A percentile compares a stretch with the other conserved stretches of the same genome.
phyloP scores from a whole-genome alignment of 2,797 vertebrate species.

The Helostoma temminkii region DNA sequence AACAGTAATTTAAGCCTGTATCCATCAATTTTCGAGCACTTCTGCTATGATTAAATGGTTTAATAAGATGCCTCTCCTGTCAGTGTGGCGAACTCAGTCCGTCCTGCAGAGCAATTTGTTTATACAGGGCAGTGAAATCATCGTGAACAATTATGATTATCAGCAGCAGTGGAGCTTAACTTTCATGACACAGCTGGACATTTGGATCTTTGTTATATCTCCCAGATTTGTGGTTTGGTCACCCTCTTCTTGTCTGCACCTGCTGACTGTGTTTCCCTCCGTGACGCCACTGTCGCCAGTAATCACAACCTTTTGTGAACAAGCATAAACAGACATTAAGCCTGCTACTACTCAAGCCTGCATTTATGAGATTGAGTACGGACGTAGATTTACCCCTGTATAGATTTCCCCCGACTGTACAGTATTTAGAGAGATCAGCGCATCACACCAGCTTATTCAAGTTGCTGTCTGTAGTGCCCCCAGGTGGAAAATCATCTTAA shows the following conservation, averaged over 20 bases:
- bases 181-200: slow-evolving; percentile 33
- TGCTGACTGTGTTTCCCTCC: slow-evolving; percentile 58
- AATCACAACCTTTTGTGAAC: slow-evolving; percentile 60
- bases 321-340: slow-evolving; percentile 75
- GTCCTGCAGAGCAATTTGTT: slow-evolving; percentile 40
- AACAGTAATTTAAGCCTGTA: slow-evolving; percentile 49
- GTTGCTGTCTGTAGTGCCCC: slow-evolving; percentile 65
- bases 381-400: slow-evolving; percentile 54
- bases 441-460: slow-evolving; percentile 9
- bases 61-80: slow-evolving; percentile 19
- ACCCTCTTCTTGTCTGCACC: slow-evolving; percentile 52
- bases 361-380: slow-evolving; percentile 69
- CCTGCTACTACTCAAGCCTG: slow-evolving; percentile 53
- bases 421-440: slow-evolving; percentile 63
- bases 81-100: not conserved
- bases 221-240: slow-evolving; percentile 39
- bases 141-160: not conserved
- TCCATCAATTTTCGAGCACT: slow-evolving; percentile 19
- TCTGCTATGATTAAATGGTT: slow-evolving; percentile 36
- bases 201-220: slow-evolving; percentile 7
- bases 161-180: slow-evolving; percentile 24
- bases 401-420: slow-evolving; percentile 28
- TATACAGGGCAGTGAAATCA: slow-evolving; percentile 9
- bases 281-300: slow-evolving; percentile 58
- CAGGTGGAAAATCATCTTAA: slow-evolving; percentile 50